Conservation (phyloP, 23 tunicate genomes). For the Halocynthia roretzi region DNA sequence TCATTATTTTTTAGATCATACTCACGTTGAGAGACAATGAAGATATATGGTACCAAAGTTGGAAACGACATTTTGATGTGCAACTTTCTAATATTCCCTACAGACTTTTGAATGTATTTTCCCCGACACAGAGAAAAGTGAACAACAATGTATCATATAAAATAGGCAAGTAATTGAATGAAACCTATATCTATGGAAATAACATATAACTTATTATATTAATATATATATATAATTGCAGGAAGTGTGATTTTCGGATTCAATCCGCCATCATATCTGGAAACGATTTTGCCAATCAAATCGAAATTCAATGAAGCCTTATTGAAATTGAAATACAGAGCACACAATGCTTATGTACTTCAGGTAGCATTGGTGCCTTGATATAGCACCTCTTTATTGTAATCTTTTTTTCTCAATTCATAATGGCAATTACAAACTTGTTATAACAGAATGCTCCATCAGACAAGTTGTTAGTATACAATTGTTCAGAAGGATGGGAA, state of each 20-base stretch:
- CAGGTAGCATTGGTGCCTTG: constrained; percentile 8
- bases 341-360: constrained; percentile 20
- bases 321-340: constrained; percentile 18
- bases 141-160: neutral
- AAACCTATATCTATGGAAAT: neutral
- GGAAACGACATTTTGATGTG: constrained; percentile 2
- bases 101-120: constrained; percentile 2
- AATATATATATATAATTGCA: no score
- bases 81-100: neutral
- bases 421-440: neutral
- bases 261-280: neutral
- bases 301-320: constrained; percentile 11
- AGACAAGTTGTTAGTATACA: constrained; percentile 29
- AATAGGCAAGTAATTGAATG: neutral
- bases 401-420: neutral
- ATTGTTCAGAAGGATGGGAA: constrained; percentile 45
- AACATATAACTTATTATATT: neutral
- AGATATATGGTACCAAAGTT: constrained; percentile 21
- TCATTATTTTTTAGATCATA: constrained; percentile 4
- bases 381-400: neutral
- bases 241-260: no score
- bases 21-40: constrained; percentile 19
- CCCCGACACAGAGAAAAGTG: constrained; percentile 15
- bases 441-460: constrained; percentile 26
- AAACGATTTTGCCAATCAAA: neutral